These are phyloP conservation scores for Platycheirus albimanus DNA, from an alignment of 2,888 invertebrate genomes.

Conservation along the genomic window DNA sequence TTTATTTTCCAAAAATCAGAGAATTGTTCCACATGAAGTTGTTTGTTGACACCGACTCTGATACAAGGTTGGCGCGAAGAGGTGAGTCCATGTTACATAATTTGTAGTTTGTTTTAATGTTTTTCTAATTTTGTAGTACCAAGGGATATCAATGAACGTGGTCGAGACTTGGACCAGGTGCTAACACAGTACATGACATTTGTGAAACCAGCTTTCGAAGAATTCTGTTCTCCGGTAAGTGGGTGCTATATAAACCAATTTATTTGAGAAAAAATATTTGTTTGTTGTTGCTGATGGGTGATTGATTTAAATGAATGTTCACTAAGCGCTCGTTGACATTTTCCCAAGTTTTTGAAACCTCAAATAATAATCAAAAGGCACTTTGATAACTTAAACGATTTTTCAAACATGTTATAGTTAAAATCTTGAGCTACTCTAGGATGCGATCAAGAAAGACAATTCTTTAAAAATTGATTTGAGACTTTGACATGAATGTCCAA, in stretches of 20 bases:
- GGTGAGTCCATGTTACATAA: constrained; percentile 84
- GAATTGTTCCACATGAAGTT: constrained; percentile 99
- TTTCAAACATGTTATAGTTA: no score
- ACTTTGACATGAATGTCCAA: no score
- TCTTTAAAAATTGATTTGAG: no score
- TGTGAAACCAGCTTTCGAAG: constrained; percentile 99
- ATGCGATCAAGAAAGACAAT: no score
- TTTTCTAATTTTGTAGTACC: constrained; percentile 87
- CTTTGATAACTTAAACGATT: no score
- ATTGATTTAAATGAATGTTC: no score
- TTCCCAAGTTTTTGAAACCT: no score
- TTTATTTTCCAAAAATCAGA: constrained; percentile 97
- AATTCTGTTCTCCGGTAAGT: constrained; percentile 97
- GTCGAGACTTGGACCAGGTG: constrained; percentile 96
- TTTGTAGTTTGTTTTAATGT: not conserved
- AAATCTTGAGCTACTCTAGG: no score
- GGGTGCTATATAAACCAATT: not conserved
- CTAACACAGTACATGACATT: constrained; percentile 98
- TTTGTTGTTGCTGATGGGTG: no score
- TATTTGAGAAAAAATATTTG: not conserved
- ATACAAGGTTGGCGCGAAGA: constrained; percentile 96
- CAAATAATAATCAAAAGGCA: no score
- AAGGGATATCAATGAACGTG: constrained; percentile 97
- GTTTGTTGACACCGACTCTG: constrained; percentile 99
- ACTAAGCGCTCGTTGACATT: no score